Conservation (phyloP, 2,888 invertebrate species). For the Thymelicus sylvestris region DNA sequence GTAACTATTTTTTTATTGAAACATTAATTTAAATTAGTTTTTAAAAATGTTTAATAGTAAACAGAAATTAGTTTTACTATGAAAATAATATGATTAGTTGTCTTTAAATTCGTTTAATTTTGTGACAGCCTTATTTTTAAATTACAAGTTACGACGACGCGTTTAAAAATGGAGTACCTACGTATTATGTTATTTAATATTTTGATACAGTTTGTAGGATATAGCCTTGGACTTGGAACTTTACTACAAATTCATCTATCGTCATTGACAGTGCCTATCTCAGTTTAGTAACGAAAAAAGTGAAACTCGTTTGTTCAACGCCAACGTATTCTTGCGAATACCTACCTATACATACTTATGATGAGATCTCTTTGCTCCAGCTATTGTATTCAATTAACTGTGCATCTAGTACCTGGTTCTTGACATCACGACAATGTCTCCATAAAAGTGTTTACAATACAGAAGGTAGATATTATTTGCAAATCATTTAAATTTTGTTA, state of each 20-base stretch:
- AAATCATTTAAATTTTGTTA: background rate
- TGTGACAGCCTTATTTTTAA: too few species aligned
- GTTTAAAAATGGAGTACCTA: too few species aligned
- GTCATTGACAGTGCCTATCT: constrained; percentile 13
- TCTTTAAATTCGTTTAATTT: too few species aligned
- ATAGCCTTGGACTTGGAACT: background rate
- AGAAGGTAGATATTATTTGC: background rate
- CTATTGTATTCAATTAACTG: constrained; percentile 11
- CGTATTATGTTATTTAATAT: too few species aligned
- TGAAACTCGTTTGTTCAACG: constrained; percentile 47
- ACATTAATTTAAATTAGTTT: too few species aligned
- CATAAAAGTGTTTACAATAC: background rate
- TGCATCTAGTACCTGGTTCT: background rate
- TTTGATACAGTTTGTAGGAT: too few species aligned
- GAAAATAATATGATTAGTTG: too few species aligned
- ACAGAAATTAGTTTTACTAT: too few species aligned
- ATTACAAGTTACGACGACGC: too few species aligned
- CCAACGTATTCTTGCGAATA: constrained; percentile 35
- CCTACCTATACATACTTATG: background rate
- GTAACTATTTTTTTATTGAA: too few species aligned
- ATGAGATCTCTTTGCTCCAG: background rate
- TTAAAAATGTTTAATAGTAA: too few species aligned
- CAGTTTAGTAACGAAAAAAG: constrained; percentile 50
- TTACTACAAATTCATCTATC: background rate
- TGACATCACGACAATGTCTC: background rate